Percentiles rank a stretch among this genome's conserved stretches.
Evolutionary conservation across 2,113 vertebrate genomes (phyloP).

Genomic region (Erpornis zantholeuca): DNA sequence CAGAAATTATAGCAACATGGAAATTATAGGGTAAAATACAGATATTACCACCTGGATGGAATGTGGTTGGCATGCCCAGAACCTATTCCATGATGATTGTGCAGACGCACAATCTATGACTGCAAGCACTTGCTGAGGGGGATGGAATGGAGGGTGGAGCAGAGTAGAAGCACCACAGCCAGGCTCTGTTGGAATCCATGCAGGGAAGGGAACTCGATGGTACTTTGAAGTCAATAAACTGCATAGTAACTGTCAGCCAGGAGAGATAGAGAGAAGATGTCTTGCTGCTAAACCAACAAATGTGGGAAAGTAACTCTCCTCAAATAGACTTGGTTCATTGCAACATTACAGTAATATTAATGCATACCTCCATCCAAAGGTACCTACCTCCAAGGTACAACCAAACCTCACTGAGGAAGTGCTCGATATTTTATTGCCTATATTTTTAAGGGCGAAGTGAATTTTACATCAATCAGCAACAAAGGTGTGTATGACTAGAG

Average conservation of each 20-base stretch:
- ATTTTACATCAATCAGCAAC: not conserved
- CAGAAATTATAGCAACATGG: not conserved
- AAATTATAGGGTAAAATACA: not conserved
- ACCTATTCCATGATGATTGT: not conserved
- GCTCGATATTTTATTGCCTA: not conserved
- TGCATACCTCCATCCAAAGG: not conserved
- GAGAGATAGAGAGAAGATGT: not conserved
- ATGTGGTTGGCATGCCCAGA: fast-evolving
- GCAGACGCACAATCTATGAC: not conserved
- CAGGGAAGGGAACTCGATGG: not conserved
- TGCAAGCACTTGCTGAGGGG: not conserved
- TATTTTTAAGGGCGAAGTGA: not conserved
- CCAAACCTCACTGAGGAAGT: not conserved
- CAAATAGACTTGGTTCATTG: not conserved
- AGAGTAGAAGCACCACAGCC: not conserved
- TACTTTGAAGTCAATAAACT: not conserved
- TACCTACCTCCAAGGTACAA: not conserved
- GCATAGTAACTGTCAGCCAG: not conserved
- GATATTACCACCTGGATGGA: not conserved
- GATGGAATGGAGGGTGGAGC: not conserved
- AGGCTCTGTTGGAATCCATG: not conserved
- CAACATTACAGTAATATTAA: not conserved
- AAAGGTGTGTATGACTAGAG: not conserved
- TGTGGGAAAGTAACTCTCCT: not conserved
- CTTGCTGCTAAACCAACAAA: not conserved